phyloP scores from a whole-genome alignment of 2,797 vertebrate genomes.

The Cryptoprocta ferox region DNA sequence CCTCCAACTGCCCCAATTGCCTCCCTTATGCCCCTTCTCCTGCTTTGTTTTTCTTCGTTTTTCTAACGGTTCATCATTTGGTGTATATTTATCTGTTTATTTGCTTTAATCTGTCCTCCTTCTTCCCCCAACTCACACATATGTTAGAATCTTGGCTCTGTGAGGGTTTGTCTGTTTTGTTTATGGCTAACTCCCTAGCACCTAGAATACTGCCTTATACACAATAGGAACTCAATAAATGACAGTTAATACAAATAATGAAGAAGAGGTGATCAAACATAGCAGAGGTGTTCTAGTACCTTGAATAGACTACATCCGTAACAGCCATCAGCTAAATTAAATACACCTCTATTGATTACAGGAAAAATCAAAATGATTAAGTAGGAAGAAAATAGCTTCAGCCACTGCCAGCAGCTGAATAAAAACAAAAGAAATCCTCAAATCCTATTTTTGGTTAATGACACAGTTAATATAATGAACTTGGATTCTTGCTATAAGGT shows the following conservation, averaged over 20 bases:
- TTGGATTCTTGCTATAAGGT: neutral
- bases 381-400: neutral
- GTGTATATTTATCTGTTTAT: neutral
- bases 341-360: neutral
- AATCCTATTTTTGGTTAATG: neutral
- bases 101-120: neutral
- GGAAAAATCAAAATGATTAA: conserved; percentile 16
- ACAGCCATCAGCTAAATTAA: neutral
- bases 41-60: neutral
- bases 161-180: neutral
- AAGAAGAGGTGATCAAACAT: neutral
- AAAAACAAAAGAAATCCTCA: conserved; percentile 17
- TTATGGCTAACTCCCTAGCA: neutral
- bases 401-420: neutral
- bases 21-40: neutral
- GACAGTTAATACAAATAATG: neutral
- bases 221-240: neutral
- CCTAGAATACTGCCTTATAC: neutral
- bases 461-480: neutral
- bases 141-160: neutral
- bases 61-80: neutral
- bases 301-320: neutral
- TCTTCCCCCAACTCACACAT: neutral
- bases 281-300: neutral
- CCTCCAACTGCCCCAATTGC: neutral